A percentile compares a stretch with the other conserved stretches of the same genome.
phyloP scores from a whole-genome alignment of 2,888 invertebrate genomes.

The Herminia tarsipennalis region DNA sequence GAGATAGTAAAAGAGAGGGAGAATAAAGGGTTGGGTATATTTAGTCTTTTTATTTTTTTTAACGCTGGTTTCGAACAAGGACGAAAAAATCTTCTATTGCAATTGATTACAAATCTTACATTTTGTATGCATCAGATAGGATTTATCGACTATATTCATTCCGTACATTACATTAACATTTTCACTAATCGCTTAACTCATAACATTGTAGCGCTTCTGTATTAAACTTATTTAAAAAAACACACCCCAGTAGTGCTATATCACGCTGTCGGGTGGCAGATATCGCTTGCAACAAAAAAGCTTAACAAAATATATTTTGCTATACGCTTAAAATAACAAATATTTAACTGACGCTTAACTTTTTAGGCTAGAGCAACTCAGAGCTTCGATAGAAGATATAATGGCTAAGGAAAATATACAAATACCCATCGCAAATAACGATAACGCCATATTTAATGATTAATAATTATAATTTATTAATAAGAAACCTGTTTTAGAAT shows the following conservation, averaged over 20 bases:
- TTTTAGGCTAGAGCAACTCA: conserved; percentile 74
- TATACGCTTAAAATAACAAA: conserved; percentile 8
- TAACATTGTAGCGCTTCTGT: not conserved
- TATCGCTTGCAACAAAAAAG: not conserved
- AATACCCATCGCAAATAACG: conserved; percentile 31
- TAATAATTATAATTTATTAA: conserved; percentile 1
- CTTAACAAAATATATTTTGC: not conserved
- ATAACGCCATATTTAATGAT: conserved; percentile 21
- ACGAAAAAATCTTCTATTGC: too few relatives aligned
- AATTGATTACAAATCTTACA: too few relatives aligned
- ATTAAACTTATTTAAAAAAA: too few relatives aligned
- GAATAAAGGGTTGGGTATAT: too few relatives aligned
- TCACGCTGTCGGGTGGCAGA: not conserved
- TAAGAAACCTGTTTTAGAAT: too few relatives aligned
- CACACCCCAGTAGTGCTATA: not conserved
- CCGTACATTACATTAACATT: too few relatives aligned
- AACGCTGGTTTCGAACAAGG: too few relatives aligned
- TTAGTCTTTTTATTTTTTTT: too few relatives aligned
- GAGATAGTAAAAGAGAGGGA: too few relatives aligned
- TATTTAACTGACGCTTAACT: conserved; percentile 44
- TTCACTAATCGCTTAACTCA: not conserved
- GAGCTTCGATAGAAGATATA: conserved; percentile 68
- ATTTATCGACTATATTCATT: too few relatives aligned
- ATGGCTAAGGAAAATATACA: conserved; percentile 57
- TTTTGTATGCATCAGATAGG: too few relatives aligned